These are phyloP conservation scores for Chiridota heheva DNA, from an alignment of 35 echinoderm and acorn worm species.

Conservation along the genomic window DNA sequence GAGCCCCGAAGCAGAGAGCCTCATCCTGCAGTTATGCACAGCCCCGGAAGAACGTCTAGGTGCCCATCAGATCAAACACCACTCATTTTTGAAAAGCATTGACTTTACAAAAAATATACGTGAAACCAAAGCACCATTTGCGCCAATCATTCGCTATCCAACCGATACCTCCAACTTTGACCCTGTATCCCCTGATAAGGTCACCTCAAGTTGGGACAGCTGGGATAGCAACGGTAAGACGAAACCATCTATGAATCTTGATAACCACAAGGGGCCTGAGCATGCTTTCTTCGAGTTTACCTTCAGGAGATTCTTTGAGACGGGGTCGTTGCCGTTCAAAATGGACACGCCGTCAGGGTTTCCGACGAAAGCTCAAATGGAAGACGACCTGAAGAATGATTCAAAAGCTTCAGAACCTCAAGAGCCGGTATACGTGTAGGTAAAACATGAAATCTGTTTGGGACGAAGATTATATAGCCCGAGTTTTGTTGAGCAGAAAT, in stretches of 20 bases:
- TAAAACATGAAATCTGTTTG: too few relatives aligned
- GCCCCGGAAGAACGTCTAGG: constrained; percentile 59
- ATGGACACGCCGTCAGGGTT: constrained; percentile 48
- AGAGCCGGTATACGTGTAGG: constrained; percentile 91
- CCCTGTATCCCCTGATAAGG: constrained; percentile 73
- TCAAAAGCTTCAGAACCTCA: constrained; percentile 62
- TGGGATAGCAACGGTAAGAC: constrained; percentile 43
- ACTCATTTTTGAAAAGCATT: constrained; percentile 71
- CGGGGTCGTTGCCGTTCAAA: constrained; percentile 67
- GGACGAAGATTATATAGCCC: too few relatives aligned
- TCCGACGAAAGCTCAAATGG: constrained; percentile 28
- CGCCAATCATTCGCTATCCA: constrained; percentile 64
- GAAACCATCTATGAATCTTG: constrained; percentile 37
- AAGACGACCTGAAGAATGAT: constrained; percentile 40
- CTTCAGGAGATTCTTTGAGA: constrained; percentile 89
- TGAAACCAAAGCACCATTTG: constrained; percentile 71
- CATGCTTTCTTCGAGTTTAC: constrained; percentile 99
- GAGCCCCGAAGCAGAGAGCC: constrained; percentile 64
- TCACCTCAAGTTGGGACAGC: constrained; percentile 65
- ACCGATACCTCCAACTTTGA: constrained; percentile 98
- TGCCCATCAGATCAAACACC: constrained; percentile 77
- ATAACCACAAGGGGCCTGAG: constrained; percentile 71
- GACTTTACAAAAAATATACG: constrained; percentile 83
- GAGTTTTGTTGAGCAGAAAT: too few relatives aligned
- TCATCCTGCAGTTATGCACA: constrained; percentile 87